Base-by-base conservation (phyloP, 2,797 vertebrate species). In the Heliangelus exortis region DNA sequence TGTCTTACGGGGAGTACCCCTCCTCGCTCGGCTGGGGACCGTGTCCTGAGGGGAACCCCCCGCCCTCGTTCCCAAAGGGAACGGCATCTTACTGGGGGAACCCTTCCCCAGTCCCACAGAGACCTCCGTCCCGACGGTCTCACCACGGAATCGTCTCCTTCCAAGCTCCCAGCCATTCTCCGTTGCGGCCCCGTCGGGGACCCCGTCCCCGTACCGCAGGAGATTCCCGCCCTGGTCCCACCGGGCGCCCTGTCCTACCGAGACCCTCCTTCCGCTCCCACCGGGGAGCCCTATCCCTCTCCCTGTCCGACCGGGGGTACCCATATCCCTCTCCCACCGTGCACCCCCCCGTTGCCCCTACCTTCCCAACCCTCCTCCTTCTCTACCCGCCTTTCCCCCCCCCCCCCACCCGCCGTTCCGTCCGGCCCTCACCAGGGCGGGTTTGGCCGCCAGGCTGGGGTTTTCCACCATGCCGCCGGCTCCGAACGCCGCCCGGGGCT, bases 331-430 rank as follows among this genome's bases (percentile, higher is more conserved):
- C 48, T 50, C 50, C 50, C 50, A 28, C 29, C 22, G 26, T 6
- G 22, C 39, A 36, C 28, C 25, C 33, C 36, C 36, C 36, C 36
- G 9, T 36, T 36, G 36, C 36, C 36, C 36, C 36, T 36, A 36
- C 31, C 12, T 28, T 39, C 33, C 31, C 54, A 12, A 31, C 59
- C 33, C 15, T 41, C 9, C 25, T n/a, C 63, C 74, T 7, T 14
- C 16, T 19, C 39, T 14, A 34, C 48, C 98, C 97, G 98, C 98
- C 66, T n/a, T 98, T 97, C 98, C 98, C 88, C 98, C 76, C 96
- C 95, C 92, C 92, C 94, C n/a, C 26, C 62, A 76, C 63, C 87
- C 75, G 69, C 43, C 80, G 76, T 28, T 45, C 53, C 39, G 92
- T 68, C 92, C 96, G 85, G 96, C 87, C 89, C 53, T 94, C 87